Percentiles rank a stretch among this genome's conserved stretches.
Evolutionary conservation across 2,797 vertebrate genomes (phyloP).

Genomic region (Thamnophis elegans): DNA sequence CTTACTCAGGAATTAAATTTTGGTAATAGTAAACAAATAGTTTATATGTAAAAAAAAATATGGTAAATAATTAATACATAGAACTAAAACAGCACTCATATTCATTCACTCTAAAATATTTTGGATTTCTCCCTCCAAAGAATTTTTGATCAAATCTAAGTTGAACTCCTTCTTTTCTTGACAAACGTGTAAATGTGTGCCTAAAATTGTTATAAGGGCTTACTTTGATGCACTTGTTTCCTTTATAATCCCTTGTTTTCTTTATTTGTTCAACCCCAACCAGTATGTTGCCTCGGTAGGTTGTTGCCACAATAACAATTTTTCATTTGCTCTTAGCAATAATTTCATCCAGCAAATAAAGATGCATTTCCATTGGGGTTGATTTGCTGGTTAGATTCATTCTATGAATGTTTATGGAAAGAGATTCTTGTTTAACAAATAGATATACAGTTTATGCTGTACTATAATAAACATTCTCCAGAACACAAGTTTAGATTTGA

Average conservation of each 20-base stretch:
- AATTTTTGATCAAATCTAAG: background rate
- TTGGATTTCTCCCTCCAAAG: background rate
- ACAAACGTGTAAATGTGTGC: conserved; percentile 15
- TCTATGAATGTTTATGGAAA: conserved; percentile 28
- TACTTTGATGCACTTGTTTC: conserved; percentile 30
- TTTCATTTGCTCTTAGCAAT: conserved; percentile 1
- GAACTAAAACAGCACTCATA: background rate
- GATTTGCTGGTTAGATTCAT: conserved; percentile 10
- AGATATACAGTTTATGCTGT: conserved; percentile 34
- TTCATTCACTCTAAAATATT: background rate
- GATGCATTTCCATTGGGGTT: conserved; percentile 10
- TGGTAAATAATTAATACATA: background rate
- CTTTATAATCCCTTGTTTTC: background rate
- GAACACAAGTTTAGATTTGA: background rate
- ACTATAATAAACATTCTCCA: conserved; percentile 23
- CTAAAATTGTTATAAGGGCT: conserved; percentile 20
- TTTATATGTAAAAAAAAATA: background rate
- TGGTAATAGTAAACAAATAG: background rate
- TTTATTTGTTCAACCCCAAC: background rate
- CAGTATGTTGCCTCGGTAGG: background rate
- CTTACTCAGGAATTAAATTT: background rate
- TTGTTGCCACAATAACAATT: background rate
- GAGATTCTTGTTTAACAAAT: conserved; percentile 33
- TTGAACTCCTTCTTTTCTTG: background rate
- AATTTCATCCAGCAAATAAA: conserved; percentile 9